Evolutionary conservation across 2,888 invertebrate species (phyloP), one percentile per base, ranked within the genome.

Genomic region (Elmis aenea): DNA sequence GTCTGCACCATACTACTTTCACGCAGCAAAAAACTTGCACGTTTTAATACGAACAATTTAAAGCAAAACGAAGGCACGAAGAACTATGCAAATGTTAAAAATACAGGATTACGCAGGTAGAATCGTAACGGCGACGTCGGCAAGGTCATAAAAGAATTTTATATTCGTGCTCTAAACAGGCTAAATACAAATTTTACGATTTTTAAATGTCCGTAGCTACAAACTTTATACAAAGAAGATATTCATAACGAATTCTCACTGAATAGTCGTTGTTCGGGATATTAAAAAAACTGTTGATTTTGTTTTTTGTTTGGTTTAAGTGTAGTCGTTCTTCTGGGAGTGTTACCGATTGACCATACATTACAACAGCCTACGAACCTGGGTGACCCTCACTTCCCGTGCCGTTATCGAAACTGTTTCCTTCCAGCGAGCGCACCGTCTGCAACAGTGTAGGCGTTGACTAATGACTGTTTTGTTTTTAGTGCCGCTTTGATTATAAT

Each of bases 11-110:
- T 50, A 50, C 52, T 51, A 52, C 51, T 45, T 37, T 37, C 51
- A 42, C 45, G 44, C 54, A 42, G 46, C 51, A 60, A 58, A 59
- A 59, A 61, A 57, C 57, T 59, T 55, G 57, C 57, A 57, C 54
- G 59, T 56, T 59, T 53, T 52, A 51, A 52, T 54, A 34, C 36
- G 40, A 38, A n/a, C n/a, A n/a, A n/a, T n/a, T n/a, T n/a, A n/a
- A n/a, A 18, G 32, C 18, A 33, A 12, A 20, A 27, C 33, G 36
- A 43, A 33, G 29, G 30, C 24, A 18, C 32, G 33, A 37, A 30
- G 35, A 37, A 33, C 37, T n/a, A n/a, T n/a, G 33, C 37, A 42
- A 39, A 43, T 32, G 28, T 30, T 26, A 27, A 25, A 40, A 33
- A 35, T 41, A 39, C 30, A 40, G 30, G 37, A 44, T 41, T 45